A percentile compares a stretch with the other conserved stretches of the same genome.
phyloP scores from a whole-genome alignment of 1,140 invertebrate species.

The Caenorhabditis tropicalis region DNA sequence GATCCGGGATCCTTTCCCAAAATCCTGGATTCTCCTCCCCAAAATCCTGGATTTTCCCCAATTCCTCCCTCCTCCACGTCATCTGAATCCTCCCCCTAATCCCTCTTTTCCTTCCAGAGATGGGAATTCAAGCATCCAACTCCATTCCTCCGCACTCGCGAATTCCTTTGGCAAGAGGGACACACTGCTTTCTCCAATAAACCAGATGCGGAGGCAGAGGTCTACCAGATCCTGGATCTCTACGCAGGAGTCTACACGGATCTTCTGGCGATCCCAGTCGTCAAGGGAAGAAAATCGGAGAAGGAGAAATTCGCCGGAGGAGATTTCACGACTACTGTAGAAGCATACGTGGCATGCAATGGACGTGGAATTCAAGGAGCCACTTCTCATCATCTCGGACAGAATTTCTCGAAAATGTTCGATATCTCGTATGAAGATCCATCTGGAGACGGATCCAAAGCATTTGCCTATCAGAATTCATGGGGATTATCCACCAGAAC shows the following conservation, averaged over 20 bases:
- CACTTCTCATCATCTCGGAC: constrained; percentile 96
- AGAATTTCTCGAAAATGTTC: constrained; percentile 99
- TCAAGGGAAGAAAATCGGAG: constrained; percentile 93
- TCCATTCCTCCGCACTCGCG: constrained; percentile 93
- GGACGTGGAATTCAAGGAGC: constrained; percentile 88
- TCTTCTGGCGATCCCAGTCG: constrained; percentile 90
- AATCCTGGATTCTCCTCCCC: no score
- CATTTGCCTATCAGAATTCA: constrained; percentile 92
- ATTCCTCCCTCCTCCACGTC: no score
- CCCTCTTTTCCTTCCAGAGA: no score
- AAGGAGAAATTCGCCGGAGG: constrained; percentile 98
- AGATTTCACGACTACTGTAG: constrained; percentile 95
- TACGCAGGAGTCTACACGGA: constrained; percentile 90
- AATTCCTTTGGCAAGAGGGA: constrained; percentile 99
- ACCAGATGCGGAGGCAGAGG: constrained; percentile 86
- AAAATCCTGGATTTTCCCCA: no score
- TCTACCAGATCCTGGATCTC: constrained; percentile 78
- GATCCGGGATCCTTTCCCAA: no score
- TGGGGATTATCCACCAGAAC: constrained; percentile 97
- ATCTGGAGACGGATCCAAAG: not conserved
- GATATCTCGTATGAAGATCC: constrained; percentile 89
- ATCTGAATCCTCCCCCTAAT: no score
- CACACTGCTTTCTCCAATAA: constrained; percentile 88
- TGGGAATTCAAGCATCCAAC: constrained; percentile 99
- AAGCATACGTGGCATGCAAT: constrained; percentile 91